Evolutionary conservation across 1,140 invertebrate genomes (phyloP), one percentile per base, ranked within the genome.

Genomic region (Zelostemma sp.): DNA sequence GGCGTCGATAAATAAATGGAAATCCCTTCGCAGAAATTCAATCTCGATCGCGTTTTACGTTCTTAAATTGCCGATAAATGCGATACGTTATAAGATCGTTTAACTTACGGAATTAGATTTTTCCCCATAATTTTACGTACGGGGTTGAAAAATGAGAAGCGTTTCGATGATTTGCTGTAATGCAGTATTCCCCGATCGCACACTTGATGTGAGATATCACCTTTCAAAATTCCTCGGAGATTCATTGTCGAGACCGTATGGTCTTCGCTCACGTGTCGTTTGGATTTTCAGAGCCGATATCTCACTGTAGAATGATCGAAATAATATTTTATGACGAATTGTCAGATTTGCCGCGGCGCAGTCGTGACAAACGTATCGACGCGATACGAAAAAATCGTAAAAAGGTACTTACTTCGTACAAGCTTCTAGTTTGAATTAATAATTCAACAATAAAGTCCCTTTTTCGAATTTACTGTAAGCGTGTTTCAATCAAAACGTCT

Each of bases 111-210:
- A 31, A 31, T 31, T 31, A 40, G 38, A 40, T n/a, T 40, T 40
- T 31, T 31, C 28, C 5, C 28, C 28, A 40, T 40, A 40, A 40
- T 40, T 40, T 40, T 40, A 40, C n/a, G n/a, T 60, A 40, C 21
- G 19, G 11, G 9, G 31, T 17, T 51, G 15, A 31, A 6, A 31
- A 33, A 38, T 25, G 18, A 14, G 38, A 18, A 38, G 35, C 19
- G 54, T 62, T 57, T 35, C 40, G 40, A 43, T 43, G 40, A 43
- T 43, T 43, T 43, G 40, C 40, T 43, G 40, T 43, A 43, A 40
- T 43, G 40, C 14, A 43, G 40, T 43, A 43, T 43, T 43, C 40
- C 18, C 40, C 40, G 14, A 43, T 43, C 40, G 40, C 18, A 16
- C 40, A 43, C 14, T 43, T 15, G 40, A 43, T 43, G 40, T 43